Conservation (phyloP, 2,113 vertebrate genomes). For the Maccullochella peelii region DNA sequence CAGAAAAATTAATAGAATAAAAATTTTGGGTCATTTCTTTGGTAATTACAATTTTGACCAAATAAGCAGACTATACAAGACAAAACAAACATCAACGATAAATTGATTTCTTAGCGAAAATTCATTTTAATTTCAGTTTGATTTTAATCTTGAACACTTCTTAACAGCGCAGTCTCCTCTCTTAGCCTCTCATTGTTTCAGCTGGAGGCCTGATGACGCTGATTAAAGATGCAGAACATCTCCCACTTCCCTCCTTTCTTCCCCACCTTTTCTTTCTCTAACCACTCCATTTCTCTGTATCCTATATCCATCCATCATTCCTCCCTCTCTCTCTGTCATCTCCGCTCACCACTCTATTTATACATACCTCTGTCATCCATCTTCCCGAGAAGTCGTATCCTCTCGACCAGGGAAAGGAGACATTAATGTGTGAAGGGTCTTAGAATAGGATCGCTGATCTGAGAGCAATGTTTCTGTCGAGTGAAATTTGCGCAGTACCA, state of each 20-base stretch:
- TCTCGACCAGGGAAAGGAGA: constrained; percentile 41
- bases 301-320: constrained; percentile 64
- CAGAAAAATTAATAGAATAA: not conserved
- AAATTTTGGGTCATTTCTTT: not conserved
- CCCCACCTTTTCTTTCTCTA: constrained; percentile 17
- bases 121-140: not conserved
- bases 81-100: not conserved
- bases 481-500: constrained; percentile 14
- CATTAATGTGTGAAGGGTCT: constrained; percentile 50
- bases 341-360: constrained; percentile 69
- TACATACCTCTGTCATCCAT: constrained; percentile 73
- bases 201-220: constrained; percentile 44
- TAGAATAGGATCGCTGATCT: constrained; percentile 45
- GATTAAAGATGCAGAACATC: constrained; percentile 57
- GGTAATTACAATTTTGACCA: not conserved
- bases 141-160: not conserved
- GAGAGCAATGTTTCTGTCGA: constrained; percentile 37
- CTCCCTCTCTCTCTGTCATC: constrained; percentile 29
- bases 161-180: not conserved
- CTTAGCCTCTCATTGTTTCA: constrained; percentile 36
- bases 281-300: constrained; percentile 56
- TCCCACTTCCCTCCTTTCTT: constrained; percentile 12
- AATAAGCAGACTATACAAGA: not conserved
- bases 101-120: not conserved
- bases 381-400: constrained; percentile 62